Conservation (phyloP, 1,140 invertebrate genomes). For the Lepidurus packardi region DNA sequence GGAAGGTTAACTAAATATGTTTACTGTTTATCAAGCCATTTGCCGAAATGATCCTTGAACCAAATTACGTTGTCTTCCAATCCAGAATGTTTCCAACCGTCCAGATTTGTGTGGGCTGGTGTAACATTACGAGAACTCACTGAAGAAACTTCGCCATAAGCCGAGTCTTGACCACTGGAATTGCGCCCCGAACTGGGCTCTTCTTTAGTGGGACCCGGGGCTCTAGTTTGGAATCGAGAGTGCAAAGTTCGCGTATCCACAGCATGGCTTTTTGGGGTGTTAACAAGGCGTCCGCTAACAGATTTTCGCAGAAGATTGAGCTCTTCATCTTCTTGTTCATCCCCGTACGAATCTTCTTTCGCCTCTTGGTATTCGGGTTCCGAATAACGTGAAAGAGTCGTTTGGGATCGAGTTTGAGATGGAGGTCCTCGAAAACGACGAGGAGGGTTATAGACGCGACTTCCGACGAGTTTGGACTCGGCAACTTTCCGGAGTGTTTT, state of each 20-base stretch:
- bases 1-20: not conserved
- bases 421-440: not conserved
- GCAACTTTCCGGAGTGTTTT: slow-evolving; percentile 7
- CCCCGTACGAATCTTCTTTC: not conserved
- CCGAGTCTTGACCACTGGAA: not conserved
- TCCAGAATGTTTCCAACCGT: not conserved
- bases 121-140: slow-evolving; percentile 1
- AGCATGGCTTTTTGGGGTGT: not conserved
- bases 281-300: not conserved
- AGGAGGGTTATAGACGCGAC: not conserved
- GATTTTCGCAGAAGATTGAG: not conserved
- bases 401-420: not conserved
- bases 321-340: not conserved
- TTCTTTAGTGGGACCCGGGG: not conserved
- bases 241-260: not conserved
- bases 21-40: slow-evolving; percentile 14
- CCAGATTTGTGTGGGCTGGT: not conserved
- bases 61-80: not conserved
- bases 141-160: slow-evolving; percentile 14
- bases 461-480: not conserved
- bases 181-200: not conserved
- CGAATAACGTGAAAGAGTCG: not conserved
- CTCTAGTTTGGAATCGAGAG: not conserved
- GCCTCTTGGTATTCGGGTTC: not conserved
- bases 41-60: slow-evolving; percentile 9